Percentiles rank a stretch among this genome's conserved stretches.
phyloP scores from a whole-genome alignment of 2,113 vertebrate species.

The Alectura lathami region DNA sequence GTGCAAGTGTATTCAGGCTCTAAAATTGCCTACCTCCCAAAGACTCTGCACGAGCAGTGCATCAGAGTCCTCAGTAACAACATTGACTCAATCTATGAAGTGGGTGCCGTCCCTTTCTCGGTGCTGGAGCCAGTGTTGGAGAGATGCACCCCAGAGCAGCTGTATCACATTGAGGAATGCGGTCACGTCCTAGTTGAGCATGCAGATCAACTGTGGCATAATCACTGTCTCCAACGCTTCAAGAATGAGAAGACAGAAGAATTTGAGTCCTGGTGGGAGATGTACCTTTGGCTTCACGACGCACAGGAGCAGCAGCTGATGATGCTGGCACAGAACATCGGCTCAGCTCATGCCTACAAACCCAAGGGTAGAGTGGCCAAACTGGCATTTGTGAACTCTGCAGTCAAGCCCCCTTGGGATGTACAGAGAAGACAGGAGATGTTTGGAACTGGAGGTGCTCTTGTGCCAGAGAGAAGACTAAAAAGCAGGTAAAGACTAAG shows the following conservation, averaged over 20 bases:
- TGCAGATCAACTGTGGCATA: slow-evolving; percentile 93
- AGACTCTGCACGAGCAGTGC: slow-evolving; percentile 92
- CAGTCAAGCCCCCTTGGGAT: slow-evolving; percentile 92
- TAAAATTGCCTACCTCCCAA: slow-evolving; percentile 91
- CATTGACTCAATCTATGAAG: slow-evolving; percentile 96
- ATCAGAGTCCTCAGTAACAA: slow-evolving; percentile 97
- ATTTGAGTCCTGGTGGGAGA: slow-evolving; percentile 95
- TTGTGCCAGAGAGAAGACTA: slow-evolving; percentile 74
- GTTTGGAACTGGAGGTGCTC: slow-evolving; percentile 87
- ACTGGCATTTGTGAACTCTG: slow-evolving; percentile 95
- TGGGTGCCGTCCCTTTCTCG: slow-evolving; percentile 93
- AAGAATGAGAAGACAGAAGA: slow-evolving; percentile 89
- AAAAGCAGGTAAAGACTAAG: background rate
- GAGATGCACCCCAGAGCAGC: slow-evolving; percentile 93
- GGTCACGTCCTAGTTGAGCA: slow-evolving; percentile 95
- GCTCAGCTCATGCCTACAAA: slow-evolving; percentile 93
- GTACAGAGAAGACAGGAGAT: slow-evolving; percentile 93
- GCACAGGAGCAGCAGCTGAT: slow-evolving; percentile 91
- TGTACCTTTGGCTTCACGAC: slow-evolving; percentile 93
- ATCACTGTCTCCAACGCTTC: slow-evolving; percentile 94
- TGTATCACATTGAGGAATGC: slow-evolving; percentile 93
- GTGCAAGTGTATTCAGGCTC: slow-evolving; percentile 98
- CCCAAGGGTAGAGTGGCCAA: slow-evolving; percentile 97
- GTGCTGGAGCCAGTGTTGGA: slow-evolving; percentile 93
- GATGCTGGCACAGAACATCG: slow-evolving; percentile 90